Percentiles rank a stretch among this genome's conserved stretches.
phyloP scores from a whole-genome alignment of 2,113 vertebrate genomes.

The Scomber scombrus region DNA sequence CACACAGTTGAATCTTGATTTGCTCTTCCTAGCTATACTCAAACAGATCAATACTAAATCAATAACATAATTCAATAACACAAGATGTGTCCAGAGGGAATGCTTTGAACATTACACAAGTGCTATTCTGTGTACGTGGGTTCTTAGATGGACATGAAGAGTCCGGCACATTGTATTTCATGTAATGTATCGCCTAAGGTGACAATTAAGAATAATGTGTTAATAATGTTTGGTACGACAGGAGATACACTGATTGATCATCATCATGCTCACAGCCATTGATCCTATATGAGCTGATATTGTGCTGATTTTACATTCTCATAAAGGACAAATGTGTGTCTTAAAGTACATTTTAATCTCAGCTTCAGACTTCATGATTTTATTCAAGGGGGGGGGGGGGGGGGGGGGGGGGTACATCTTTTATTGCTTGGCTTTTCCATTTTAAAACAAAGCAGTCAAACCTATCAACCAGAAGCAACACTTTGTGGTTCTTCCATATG shows the following conservation, averaged over 20 bases:
- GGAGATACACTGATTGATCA: neutral
- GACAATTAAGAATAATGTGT: neutral
- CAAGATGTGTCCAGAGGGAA: too few species aligned
- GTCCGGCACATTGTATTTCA: neutral
- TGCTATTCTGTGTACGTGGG: too few species aligned
- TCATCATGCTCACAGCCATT: neutral
- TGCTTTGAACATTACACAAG: too few species aligned
- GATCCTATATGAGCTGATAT: neutral
- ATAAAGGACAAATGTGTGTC: neutral
- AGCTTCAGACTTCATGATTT: neutral
- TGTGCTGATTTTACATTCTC: neutral
- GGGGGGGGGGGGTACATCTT: neutral
- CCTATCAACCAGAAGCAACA: too few species aligned
- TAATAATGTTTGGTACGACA: neutral
- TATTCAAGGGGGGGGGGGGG: too few species aligned
- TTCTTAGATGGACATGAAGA: neutral
- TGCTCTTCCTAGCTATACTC: too few species aligned
- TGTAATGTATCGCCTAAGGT: neutral
- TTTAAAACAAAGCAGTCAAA: neutral
- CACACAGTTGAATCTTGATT: too few species aligned
- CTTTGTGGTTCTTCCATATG: too few species aligned
- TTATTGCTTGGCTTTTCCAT: neutral
- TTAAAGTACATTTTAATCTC: neutral
- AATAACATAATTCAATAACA: too few species aligned
- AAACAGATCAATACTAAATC: too few species aligned